phyloP scores from a whole-genome alignment of 1,140 invertebrate species.

The Tetramorium alpestre region DNA sequence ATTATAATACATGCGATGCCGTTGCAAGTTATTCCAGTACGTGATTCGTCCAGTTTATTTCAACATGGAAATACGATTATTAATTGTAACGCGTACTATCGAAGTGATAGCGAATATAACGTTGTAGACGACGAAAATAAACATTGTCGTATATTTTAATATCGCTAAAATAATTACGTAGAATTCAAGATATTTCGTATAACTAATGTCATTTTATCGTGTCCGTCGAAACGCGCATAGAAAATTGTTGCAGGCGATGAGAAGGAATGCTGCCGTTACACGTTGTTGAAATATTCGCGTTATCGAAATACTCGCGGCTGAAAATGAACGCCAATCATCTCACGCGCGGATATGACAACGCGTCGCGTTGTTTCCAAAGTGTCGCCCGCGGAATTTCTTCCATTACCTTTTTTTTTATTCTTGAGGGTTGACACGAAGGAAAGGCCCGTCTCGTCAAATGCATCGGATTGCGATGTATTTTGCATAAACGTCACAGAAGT shows the following conservation, averaged over 20 bases:
- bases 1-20: background rate
- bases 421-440: constrained; percentile 27
- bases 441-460: constrained; percentile 9
- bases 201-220: background rate
- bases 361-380: background rate
- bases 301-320: constrained; percentile 12
- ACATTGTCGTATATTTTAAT: background rate
- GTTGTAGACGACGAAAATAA: background rate
- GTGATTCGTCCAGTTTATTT: background rate
- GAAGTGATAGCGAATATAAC: background rate
- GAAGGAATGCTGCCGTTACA: constrained; percentile 20
- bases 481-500: constrained; percentile 62
- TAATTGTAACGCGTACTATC: too few relatives aligned
- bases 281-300: constrained; percentile 35
- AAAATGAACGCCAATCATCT: constrained; percentile 40
- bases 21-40: background rate
- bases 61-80: background rate
- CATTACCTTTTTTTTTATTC: background rate
- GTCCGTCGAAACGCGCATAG: background rate
- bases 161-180: background rate
- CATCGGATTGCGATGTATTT: constrained; percentile 47
- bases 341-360: background rate
- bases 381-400: background rate
- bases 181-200: background rate
- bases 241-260: background rate